phyloP scores from a whole-genome alignment of 2,797 vertebrate species.

The Siniperca scherzeri region DNA sequence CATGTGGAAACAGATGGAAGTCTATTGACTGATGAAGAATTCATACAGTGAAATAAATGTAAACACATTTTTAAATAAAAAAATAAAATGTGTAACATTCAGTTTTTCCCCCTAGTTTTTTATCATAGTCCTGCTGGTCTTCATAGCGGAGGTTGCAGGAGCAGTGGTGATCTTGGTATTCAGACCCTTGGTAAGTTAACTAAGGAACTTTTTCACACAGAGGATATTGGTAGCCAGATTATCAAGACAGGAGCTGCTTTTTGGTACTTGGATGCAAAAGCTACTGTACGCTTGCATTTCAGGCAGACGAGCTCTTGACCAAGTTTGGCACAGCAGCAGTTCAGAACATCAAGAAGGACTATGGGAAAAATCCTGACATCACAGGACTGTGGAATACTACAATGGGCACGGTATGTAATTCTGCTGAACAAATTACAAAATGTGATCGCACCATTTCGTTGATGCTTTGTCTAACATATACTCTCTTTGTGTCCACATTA shows the following conservation, averaged over 20 bases:
- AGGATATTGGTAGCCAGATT: not conserved
- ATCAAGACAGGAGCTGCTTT: not conserved
- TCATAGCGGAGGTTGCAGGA: slow-evolving; percentile 87
- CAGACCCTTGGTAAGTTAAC: slow-evolving; percentile 84
- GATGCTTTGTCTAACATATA: not conserved
- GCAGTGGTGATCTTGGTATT: slow-evolving; percentile 87
- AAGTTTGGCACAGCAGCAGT: slow-evolving; percentile 72
- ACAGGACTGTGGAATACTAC: slow-evolving; percentile 85
- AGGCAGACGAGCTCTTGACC: slow-evolving; percentile 79
- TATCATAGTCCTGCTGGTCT: slow-evolving; percentile 86
- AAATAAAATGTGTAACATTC: not conserved
- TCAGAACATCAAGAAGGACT: slow-evolving; percentile 75
- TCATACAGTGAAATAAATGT: not conserved
- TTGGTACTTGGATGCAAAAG: not conserved
- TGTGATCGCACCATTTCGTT: rapidly evolving
- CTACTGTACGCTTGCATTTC: slow-evolving; percentile 17
- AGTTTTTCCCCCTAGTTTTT: slow-evolving; percentile 84
- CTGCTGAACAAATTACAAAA: not conserved
- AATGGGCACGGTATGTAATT: slow-evolving; percentile 81
- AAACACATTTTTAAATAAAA: not conserved
- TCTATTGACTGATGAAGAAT: not conserved
- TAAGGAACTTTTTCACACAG: not conserved
- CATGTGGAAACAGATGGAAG: not conserved
- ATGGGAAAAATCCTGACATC: slow-evolving; percentile 73
- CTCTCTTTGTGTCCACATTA: slow-evolving; percentile 57